Percentiles rank a stretch among this genome's conserved stretches.
Evolutionary conservation across 2,113 vertebrate species (phyloP).

Genomic region (Syngnathoides biaculeatus): DNA sequence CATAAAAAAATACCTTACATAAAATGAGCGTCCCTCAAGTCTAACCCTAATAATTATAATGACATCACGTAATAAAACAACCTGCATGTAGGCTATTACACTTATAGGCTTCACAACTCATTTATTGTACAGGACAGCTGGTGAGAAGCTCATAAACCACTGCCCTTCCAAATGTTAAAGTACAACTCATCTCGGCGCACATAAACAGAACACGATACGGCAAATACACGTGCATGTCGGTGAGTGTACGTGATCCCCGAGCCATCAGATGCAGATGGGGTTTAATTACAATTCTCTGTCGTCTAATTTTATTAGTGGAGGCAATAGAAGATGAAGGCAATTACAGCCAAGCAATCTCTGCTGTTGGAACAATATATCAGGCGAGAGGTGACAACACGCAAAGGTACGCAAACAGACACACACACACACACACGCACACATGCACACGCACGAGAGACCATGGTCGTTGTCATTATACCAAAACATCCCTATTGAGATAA

Average conservation of each 20-base stretch:
- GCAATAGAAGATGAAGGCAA: conserved; percentile 62
- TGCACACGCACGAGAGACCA: too few species aligned
- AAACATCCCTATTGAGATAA: too few species aligned
- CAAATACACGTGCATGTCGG: conserved; percentile 7
- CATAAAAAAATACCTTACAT: not conserved
- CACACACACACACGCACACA: not conserved
- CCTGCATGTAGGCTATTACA: conserved; percentile 9
- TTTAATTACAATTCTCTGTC: conserved; percentile 68
- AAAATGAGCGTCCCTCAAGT: not conserved
- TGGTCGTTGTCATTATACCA: too few species aligned
- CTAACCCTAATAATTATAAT: not conserved
- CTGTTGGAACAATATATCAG: conserved; percentile 58
- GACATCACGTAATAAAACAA: conserved; percentile 2
- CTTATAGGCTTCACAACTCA: conserved; percentile 12
- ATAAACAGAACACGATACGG: conserved; percentile 32
- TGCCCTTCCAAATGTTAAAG: conserved; percentile 19
- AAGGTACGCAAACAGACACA: conserved; percentile 4
- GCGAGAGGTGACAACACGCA: conserved; percentile 45
- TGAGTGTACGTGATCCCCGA: conserved; percentile 23
- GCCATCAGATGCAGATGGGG: conserved; percentile 49
- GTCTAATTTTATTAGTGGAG: conserved; percentile 66
- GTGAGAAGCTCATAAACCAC: conserved; percentile 21
- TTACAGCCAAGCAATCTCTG: conserved; percentile 61
- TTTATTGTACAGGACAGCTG: conserved; percentile 23
- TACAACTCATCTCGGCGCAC: conserved; percentile 20